phyloP scores from a whole-genome alignment of 2,113 vertebrate species.

The Collichthys lucidus region DNA sequence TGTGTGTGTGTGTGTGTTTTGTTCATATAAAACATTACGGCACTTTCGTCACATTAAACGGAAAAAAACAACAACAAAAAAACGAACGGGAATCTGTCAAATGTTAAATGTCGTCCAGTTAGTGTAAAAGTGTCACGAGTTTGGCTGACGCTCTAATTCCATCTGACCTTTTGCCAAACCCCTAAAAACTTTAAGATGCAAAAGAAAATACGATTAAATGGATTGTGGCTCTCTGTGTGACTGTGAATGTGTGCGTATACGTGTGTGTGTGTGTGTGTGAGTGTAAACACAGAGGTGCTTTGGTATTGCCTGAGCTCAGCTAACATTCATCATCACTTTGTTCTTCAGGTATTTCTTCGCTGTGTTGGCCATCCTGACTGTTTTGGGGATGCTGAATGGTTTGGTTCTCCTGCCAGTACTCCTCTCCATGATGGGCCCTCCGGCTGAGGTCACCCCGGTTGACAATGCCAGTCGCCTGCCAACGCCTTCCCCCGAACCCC shows the following conservation, averaged over 20 bases:
- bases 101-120: constrained; percentile 15
- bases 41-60: constrained; percentile 5
- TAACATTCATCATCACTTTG: not conserved
- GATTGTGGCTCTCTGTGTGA: constrained; percentile 1
- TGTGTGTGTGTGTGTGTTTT: constrained; percentile 38
- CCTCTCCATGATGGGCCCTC: constrained; percentile 94
- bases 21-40: constrained; percentile 6
- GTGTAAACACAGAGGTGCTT: not conserved
- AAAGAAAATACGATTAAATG: constrained; percentile 29
- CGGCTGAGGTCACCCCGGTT: constrained; percentile 87
- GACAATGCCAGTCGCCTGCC: constrained; percentile 79
- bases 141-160: constrained; percentile 16
- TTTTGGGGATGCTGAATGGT: constrained; percentile 95
- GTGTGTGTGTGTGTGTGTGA: not conserved
- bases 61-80: not conserved
- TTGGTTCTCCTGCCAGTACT: constrained; percentile 95
- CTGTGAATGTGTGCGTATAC: not conserved
- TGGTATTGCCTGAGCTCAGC: not conserved
- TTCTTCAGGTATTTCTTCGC: constrained; percentile 94
- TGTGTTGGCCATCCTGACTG: constrained; percentile 92
- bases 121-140: constrained; percentile 15
- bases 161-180: constrained; percentile 15
- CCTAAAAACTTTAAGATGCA: constrained; percentile 23
- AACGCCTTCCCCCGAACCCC: constrained; percentile 77
- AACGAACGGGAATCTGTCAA: not conserved